Conservation (phyloP, 1,140 invertebrate genomes). For the Drosophila kurseongensis region DNA sequence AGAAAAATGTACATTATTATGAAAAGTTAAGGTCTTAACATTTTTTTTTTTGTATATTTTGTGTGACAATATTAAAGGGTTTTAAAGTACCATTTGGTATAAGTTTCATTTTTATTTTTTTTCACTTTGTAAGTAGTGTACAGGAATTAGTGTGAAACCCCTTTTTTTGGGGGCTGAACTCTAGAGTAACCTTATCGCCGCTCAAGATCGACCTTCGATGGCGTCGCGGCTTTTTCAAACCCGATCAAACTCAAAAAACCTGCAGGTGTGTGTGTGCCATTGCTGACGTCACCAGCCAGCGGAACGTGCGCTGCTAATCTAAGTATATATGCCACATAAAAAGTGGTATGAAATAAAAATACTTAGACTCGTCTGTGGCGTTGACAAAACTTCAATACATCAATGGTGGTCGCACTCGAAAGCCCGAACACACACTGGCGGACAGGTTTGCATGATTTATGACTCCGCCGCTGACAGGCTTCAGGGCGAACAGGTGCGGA, state of each 20-base stretch:
- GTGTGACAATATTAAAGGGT: no score
- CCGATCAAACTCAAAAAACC: slow-evolving; percentile 31
- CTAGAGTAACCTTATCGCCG: slow-evolving; percentile 15
- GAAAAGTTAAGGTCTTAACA: no score
- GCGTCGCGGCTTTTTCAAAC: slow-evolving; percentile 18
- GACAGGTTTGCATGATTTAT: slow-evolving; percentile 38
- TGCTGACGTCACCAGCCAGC: slow-evolving; percentile 35
- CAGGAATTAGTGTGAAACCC: neutral
- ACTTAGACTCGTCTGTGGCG: slow-evolving; percentile 38
- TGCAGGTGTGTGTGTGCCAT: slow-evolving; percentile 19
- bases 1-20: no score
- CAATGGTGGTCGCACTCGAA: slow-evolving; percentile 4
- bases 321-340: slow-evolving; percentile 16
- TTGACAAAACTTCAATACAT: slow-evolving; percentile 45
- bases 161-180: slow-evolving; percentile 4
- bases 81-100: no score
- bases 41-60: no score
- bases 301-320: slow-evolving; percentile 56
- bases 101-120: neutral
- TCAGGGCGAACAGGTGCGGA: slow-evolving; percentile 19
- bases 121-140: no score
- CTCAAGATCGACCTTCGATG: slow-evolving; percentile 33
- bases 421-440: neutral
- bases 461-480: slow-evolving; percentile 16
- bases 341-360: neutral